Conservation (phyloP, 1,140 invertebrate species). For the Drosophila ogumai region DNA sequence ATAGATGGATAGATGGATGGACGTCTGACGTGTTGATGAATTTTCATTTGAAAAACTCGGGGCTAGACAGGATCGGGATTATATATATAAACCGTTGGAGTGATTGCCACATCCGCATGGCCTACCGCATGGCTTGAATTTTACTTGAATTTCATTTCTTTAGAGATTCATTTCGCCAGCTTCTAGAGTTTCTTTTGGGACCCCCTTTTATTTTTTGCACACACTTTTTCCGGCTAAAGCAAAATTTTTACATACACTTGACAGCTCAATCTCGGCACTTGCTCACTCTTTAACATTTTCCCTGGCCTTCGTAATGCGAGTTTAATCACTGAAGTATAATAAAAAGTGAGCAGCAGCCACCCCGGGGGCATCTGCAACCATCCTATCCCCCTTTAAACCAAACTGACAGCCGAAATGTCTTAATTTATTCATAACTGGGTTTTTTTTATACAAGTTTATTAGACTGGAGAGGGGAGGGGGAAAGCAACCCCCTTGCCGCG, state of each 20-base stretch:
- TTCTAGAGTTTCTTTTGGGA: conserved; percentile 39
- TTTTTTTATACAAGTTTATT: conserved; percentile 73
- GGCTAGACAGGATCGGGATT: conserved; percentile 72
- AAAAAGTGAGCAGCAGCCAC: conserved; percentile 61
- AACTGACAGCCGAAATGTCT: conserved; percentile 69
- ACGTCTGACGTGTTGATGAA: conserved; percentile 73
- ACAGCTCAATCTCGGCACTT: conserved; percentile 56
- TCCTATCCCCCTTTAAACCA: conserved; percentile 1
- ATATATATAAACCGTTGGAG: conserved; percentile 35
- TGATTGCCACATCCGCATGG: conserved; percentile 83
- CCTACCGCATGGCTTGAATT: conserved; percentile 54
- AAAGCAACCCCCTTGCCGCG: conserved; percentile 33
- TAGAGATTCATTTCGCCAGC: conserved; percentile 7
- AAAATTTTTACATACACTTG: conserved; percentile 44
- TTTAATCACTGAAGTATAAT: conserved; percentile 65
- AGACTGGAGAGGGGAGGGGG: conserved; percentile 32
- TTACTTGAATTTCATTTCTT: conserved; percentile 29
- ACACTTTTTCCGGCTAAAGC: conserved; percentile 38
- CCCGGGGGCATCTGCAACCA: conserved; percentile 13
- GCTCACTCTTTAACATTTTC: conserved; percentile 21
- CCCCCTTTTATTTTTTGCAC: conserved; percentile 25
- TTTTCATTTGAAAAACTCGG: conserved; percentile 76
- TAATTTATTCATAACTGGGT: conserved; percentile 76
- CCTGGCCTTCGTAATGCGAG: conserved; percentile 59
- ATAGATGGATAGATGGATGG: conserved; percentile 34